phyloP scores from a whole-genome alignment of 2,797 vertebrate species.

The Pseudochromis fuscus region DNA sequence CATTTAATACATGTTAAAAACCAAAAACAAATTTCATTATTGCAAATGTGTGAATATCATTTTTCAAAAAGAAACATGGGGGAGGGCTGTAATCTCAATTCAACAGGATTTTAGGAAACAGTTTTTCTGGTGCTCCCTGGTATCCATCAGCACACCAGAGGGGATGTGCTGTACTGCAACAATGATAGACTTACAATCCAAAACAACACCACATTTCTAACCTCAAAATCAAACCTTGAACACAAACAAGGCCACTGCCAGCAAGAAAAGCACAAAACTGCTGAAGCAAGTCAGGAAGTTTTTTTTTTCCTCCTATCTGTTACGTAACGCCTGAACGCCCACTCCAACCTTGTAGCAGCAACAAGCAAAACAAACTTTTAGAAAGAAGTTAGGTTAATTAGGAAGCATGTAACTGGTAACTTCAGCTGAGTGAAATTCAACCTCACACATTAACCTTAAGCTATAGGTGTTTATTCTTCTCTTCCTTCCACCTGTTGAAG shows the following conservation, averaged over 20 bases:
- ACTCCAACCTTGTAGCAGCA: not conserved
- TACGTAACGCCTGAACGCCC: not conserved
- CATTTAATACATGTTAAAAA: not conserved
- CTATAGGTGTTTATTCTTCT: not conserved
- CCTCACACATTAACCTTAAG: not conserved
- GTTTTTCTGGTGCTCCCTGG: not conserved
- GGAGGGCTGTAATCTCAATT: not conserved
- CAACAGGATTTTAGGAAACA: too few species aligned
- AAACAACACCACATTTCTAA: not conserved
- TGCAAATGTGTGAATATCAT: not conserved
- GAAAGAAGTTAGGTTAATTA: too few species aligned
- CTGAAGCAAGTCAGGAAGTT: not conserved
- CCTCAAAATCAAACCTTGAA: not conserved
- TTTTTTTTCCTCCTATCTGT: not conserved
- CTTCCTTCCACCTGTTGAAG: not conserved
- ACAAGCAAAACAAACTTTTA: not conserved
- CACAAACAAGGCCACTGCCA: constrained; percentile 5
- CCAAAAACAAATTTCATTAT: not conserved
- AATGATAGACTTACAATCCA: constrained; percentile 1
- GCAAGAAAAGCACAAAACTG: not conserved
- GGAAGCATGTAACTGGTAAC: not conserved
- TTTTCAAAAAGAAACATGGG: not conserved
- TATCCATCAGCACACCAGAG: constrained; percentile 1
- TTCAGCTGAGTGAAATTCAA: not conserved
- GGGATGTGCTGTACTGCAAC: not conserved